Evolutionary conservation across 2,888 invertebrate genomes (phyloP).

Genomic region (Hymenopus coronatus): DNA sequence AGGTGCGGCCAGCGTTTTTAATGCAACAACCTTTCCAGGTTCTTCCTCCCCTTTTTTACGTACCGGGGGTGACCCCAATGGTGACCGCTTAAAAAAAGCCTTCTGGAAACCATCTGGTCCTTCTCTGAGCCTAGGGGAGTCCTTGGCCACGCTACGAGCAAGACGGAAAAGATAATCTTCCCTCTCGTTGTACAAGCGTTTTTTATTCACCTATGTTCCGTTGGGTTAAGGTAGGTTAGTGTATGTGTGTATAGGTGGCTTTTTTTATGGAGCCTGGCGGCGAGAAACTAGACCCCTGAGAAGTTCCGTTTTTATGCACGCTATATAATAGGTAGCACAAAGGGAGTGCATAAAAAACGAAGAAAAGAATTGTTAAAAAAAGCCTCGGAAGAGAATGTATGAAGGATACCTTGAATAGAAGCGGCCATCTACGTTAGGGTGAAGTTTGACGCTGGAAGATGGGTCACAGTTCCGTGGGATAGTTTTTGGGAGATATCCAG

Average conservation of each 20-base stretch:
- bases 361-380: constrained; percentile 19
- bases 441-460: constrained; percentile 2
- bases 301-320: background rate
- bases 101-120: constrained; percentile 29
- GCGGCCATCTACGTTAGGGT: background rate
- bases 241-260: background rate
- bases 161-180: background rate
- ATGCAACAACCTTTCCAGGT: background rate
- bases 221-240: constrained; percentile 20
- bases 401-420: constrained; percentile 3
- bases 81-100: constrained; percentile 30
- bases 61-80: constrained; percentile 13
- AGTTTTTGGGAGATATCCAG: background rate
- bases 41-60: background rate
- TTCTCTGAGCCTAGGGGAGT: background rate
- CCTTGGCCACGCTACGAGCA: background rate
- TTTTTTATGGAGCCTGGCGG: background rate
- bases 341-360: constrained; percentile 11
- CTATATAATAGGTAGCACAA: constrained; percentile 10
- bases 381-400: background rate
- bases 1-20: background rate
- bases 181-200: background rate
- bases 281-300: background rate
- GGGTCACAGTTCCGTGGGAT: constrained; percentile 17
- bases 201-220: constrained; percentile 17